Conservation (phyloP, 2,797 vertebrate genomes). For the Nyctalus aviator region DNA sequence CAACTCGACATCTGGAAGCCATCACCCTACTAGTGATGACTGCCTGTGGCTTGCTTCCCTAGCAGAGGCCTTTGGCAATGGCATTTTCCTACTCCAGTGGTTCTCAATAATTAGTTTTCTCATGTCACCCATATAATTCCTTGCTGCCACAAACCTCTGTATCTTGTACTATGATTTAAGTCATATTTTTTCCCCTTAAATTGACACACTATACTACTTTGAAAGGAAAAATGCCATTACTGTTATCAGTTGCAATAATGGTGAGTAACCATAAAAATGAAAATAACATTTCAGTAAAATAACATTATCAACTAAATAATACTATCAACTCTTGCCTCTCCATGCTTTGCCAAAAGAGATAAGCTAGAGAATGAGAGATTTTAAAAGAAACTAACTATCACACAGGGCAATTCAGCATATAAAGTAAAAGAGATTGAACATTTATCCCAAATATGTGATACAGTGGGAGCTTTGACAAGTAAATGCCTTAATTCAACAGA, state of each 20-base stretch:
- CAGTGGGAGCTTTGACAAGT: background rate
- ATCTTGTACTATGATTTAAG: background rate
- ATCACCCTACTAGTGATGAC: background rate
- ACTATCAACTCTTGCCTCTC: background rate
- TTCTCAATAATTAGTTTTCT: background rate
- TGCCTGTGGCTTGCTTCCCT: background rate
- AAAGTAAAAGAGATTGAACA: background rate
- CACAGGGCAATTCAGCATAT: background rate
- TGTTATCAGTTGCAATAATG: background rate
- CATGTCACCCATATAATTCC: background rate
- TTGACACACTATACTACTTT: background rate
- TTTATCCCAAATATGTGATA: background rate
- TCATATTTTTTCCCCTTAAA: background rate
- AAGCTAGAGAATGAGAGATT: background rate
- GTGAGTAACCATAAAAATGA: background rate
- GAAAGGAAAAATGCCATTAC: background rate
- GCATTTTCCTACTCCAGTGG: background rate
- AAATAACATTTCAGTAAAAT: background rate
- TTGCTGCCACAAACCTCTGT: background rate
- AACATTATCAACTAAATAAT: background rate
- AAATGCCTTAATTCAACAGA: background rate
- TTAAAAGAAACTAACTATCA: background rate
- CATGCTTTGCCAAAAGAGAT: background rate
- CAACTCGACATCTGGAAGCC: constrained; percentile 48
- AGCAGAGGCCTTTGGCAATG: background rate